Conservation (phyloP, 1,140 invertebrate species). For the Diploscapter pachys region DNA sequence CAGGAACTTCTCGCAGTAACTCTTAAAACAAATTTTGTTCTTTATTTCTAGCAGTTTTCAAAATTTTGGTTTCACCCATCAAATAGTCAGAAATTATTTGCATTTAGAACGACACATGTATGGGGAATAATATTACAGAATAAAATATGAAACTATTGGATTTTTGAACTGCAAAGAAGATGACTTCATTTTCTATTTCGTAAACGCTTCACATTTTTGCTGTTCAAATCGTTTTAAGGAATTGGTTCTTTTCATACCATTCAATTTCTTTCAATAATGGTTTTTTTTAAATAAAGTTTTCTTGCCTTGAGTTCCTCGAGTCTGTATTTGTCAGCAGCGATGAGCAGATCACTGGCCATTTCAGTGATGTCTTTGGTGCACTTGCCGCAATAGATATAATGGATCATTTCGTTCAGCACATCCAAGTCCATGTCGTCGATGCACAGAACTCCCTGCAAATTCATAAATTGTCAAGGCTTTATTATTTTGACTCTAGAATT, state of each 20-base stretch:
- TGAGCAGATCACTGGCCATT: conserved; percentile 55
- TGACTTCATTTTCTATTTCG: no score
- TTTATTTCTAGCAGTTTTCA: conserved; percentile 50
- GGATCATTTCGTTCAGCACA: conserved; percentile 55
- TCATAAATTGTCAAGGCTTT: neutral
- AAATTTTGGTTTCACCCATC: neutral
- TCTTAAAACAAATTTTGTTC: conserved; percentile 9
- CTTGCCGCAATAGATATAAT: conserved; percentile 53
- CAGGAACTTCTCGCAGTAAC: conserved; percentile 49
- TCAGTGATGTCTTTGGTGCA: conserved; percentile 49
- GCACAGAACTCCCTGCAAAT: conserved; percentile 49
- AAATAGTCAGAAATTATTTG: neutral
- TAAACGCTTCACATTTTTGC: no score
- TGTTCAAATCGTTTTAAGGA: no score
- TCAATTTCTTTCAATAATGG: no score
- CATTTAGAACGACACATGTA: neutral
- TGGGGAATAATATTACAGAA: no score
- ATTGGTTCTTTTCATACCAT: no score
- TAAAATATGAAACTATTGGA: no score
- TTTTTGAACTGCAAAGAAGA: no score
- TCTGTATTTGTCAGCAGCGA: conserved; percentile 58
- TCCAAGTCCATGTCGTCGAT: conserved; percentile 54
- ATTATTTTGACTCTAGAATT: neutral
- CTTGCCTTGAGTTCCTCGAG: conserved; percentile 22
- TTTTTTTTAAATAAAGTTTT: no score